Evolutionary conservation across 2,888 invertebrate species (phyloP).

Genomic region (Chrysomela aeneicollis): DNA sequence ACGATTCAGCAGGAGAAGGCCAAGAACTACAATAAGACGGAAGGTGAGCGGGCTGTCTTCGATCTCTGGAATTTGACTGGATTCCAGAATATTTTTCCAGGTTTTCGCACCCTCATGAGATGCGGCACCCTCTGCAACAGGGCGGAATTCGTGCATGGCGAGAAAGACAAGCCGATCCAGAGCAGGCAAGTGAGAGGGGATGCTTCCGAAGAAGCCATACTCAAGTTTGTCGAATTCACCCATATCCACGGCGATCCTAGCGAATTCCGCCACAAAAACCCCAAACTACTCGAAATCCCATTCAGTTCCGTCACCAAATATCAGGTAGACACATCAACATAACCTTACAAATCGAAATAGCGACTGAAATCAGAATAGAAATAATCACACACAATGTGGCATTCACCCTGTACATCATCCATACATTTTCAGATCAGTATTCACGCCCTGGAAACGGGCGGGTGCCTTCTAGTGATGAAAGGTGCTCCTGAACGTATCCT

Average conservation of each 20-base stretch:
- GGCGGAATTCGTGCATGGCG: conserved; percentile 68
- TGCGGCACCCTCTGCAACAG: conserved; percentile 76
- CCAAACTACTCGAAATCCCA: conserved; percentile 71
- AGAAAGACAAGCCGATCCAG: conserved; percentile 61
- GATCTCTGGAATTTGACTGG: not conserved
- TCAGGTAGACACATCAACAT: conserved; percentile 61
- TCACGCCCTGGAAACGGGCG: conserved; percentile 66
- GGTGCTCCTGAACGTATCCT: conserved; percentile 78
- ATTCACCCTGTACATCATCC: no score
- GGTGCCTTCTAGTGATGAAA: conserved; percentile 74
- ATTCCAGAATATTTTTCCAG: conserved; percentile 36
- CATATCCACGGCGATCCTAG: conserved; percentile 53
- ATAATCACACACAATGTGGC: no score
- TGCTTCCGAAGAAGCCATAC: conserved; percentile 74
- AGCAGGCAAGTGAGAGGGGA: conserved; percentile 70
- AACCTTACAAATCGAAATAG: no score
- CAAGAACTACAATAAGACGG: conserved; percentile 46
- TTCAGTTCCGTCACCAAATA: conserved; percentile 75
- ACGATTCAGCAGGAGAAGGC: conserved; percentile 51
- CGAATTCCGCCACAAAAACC: conserved; percentile 61
- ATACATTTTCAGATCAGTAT: conserved; percentile 63
- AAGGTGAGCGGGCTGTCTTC: no score
- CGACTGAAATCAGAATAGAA: no score
- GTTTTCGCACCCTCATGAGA: conserved; percentile 52
- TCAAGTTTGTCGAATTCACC: conserved; percentile 71